Base-by-base conservation (phyloP, 2,888 invertebrate genomes). In the Andrena marginata region DNA sequence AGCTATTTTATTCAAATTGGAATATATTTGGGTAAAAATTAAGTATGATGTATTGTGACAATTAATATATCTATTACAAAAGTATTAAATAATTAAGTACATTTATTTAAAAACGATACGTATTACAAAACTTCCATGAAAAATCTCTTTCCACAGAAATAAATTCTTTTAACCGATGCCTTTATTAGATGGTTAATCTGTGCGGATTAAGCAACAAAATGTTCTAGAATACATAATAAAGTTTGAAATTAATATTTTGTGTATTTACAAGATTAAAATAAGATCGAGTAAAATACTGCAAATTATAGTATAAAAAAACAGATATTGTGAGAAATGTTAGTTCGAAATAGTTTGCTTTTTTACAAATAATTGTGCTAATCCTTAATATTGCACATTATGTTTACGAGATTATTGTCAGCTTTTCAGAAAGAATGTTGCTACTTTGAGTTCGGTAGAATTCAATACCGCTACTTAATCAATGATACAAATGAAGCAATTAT, bases 21-120 rank as follows among this genome's bases (percentile, higher is more conserved):
- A 23, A 78, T 69, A 51, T 68, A 78, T 69, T 73, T 67, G 20
- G 63, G 48, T 62, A 63, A 49, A 56, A 79, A 77, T 75, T 35
- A 68, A 26, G 63, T 26, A 49, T 4, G 5, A 56, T 56, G 54
- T 76, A 35, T 62, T 85, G 77, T 68, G 78, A 82, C 80, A 87
- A 35, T 67, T 77, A 42, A 70, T 78, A 87, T 80, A 85, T 78
- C 64, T 68, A 31, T 75, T 85, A 81, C n/a, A 82, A 75, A 79
- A 35, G 54, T 62, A 60, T 80, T 64, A 51, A 62, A 75, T 77
- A 71, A 81, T 64, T 73, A 80, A 87, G 78, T 86, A 86, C 69
- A 86, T 71, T 65, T 29, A 73, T 81, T 56, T 54, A 69, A 63
- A 71, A 77, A 62, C n/a, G 64, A 77, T n/a, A 29, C 49, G 80